Evolutionary conservation across 2,113 vertebrate genomes (phyloP).

Genomic region (Stigmatopora argus): DNA sequence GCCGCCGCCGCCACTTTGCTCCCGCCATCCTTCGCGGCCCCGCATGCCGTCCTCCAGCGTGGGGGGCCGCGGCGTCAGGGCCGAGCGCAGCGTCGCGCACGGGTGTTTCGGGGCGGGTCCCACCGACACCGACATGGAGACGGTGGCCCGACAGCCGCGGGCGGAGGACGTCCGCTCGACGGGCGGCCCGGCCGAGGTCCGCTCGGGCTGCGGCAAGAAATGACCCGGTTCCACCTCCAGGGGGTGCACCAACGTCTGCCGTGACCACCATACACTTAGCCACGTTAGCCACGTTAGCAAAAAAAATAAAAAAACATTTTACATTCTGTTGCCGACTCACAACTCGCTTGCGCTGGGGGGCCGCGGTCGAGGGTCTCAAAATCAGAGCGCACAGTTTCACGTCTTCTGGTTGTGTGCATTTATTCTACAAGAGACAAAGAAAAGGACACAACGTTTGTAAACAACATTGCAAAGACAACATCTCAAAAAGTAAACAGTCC

Average conservation of each 20-base stretch:
- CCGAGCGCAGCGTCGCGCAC: conserved; percentile 34
- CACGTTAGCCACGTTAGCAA: not conserved
- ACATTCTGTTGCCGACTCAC: conserved; percentile 41
- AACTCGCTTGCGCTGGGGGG: conserved; percentile 66
- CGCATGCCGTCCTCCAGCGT: conserved; percentile 56
- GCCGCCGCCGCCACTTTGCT: conserved; percentile 36
- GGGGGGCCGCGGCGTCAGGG: conserved; percentile 50
- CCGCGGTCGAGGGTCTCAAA: conserved; percentile 52
- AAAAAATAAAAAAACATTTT: not conserved
- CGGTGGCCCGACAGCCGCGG: conserved; percentile 31
- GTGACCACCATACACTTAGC: not conserved
- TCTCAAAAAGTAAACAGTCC: too few species aligned
- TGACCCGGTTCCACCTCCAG: conserved; percentile 58
- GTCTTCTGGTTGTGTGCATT: conserved; percentile 73
- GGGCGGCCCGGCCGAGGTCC: conserved; percentile 28
- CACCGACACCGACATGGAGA: conserved; percentile 64
- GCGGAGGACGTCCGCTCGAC: conserved; percentile 34
- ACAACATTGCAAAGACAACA: too few species aligned
- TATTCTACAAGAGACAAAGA: conserved; percentile 51
- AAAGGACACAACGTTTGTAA: not conserved
- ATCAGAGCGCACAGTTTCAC: conserved; percentile 71
- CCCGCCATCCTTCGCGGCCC: conserved; percentile 53
- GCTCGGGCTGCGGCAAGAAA: conserved; percentile 55
- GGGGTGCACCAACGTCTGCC: conserved; percentile 65
- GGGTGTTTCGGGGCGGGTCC: conserved; percentile 47